phyloP scores from a whole-genome alignment of 2,797 vertebrate genomes.

The Lycodopsis pacificus region DNA sequence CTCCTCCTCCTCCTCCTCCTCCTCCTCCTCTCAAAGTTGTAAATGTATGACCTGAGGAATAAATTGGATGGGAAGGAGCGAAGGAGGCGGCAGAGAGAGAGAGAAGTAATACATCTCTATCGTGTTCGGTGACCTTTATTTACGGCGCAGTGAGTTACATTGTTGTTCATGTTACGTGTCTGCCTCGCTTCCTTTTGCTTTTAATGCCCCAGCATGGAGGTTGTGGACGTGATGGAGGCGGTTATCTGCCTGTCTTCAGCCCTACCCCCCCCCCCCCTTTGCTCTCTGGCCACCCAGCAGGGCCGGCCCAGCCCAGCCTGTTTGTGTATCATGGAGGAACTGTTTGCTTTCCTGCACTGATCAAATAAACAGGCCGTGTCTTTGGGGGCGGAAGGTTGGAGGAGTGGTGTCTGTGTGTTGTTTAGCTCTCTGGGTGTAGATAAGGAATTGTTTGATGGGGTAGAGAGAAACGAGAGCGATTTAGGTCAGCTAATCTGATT shows the following conservation, averaged over 20 bases:
- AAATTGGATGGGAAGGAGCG: slow-evolving; percentile 78
- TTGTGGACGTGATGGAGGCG: slow-evolving; percentile 61
- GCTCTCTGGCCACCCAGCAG: slow-evolving; percentile 71
- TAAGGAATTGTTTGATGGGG: slow-evolving; percentile 90
- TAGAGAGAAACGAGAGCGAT: slow-evolving; percentile 84
- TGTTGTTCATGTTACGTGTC: slow-evolving; percentile 41
- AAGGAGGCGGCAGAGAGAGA: slow-evolving; percentile 57
- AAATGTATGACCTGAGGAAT: slow-evolving; percentile 80
- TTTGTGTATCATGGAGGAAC: slow-evolving; percentile 80
- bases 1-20: background rate
- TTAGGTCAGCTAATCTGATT: slow-evolving; percentile 89
- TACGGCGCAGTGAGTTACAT: slow-evolving; percentile 63
- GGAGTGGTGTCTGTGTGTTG: slow-evolving; percentile 79
- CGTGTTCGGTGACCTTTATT: slow-evolving; percentile 81
- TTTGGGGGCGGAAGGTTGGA: slow-evolving; percentile 64
- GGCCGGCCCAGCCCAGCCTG: slow-evolving; percentile 65
- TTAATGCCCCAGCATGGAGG: slow-evolving; percentile 53
- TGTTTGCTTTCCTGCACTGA: slow-evolving; percentile 79
- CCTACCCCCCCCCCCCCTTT: slow-evolving; percentile 4
- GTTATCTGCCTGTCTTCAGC: slow-evolving; percentile 61
- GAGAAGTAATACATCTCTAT: slow-evolving; percentile 76
- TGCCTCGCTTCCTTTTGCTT: slow-evolving; percentile 52
- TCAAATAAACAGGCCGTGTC: slow-evolving; percentile 84
- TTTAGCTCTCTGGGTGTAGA: slow-evolving; percentile 85
- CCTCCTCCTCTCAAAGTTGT: slow-evolving; percentile 70